Percentiles rank a stretch among this genome's conserved stretches.
Evolutionary conservation across 2,888 invertebrate species (phyloP).

Genomic region (Apodemia duryi): DNA sequence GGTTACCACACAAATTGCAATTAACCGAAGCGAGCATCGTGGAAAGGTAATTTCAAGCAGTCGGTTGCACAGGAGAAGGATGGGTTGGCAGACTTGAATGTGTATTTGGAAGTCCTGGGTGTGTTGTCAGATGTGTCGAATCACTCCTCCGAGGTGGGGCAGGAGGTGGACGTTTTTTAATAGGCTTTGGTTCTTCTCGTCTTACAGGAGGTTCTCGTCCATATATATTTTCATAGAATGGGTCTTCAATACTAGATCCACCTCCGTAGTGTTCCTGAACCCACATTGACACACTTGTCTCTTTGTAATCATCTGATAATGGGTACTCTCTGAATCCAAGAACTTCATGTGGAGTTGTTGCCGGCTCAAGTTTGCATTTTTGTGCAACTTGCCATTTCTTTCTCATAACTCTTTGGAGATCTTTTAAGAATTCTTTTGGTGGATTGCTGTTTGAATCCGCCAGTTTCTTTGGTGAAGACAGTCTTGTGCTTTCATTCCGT

Average conservation of each 20-base stretch:
- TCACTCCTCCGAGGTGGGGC: constrained; percentile 94
- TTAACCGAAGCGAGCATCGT: constrained; percentile 28
- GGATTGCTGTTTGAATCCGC: constrained; percentile 86
- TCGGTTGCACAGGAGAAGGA: constrained; percentile 26
- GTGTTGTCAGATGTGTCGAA: constrained; percentile 84
- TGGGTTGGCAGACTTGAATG: constrained; percentile 44
- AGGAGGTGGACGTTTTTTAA: constrained; percentile 89
- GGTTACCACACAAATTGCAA: constrained; percentile 24
- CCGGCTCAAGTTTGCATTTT: constrained; percentile 91
- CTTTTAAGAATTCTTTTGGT: constrained; percentile 90
- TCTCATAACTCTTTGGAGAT: constrained; percentile 94
- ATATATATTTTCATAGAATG: constrained; percentile 87
- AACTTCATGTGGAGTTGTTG: constrained; percentile 94
- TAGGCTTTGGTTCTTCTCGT: constrained; percentile 57
- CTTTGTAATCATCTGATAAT: constrained; percentile 84
- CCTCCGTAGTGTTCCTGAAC: constrained; percentile 91
- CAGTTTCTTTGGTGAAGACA: constrained; percentile 88
- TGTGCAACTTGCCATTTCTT: constrained; percentile 97
- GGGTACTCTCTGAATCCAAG: constrained; percentile 92
- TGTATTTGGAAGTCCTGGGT: constrained; percentile 32
- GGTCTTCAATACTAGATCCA: constrained; percentile 61
- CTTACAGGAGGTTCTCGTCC: constrained; percentile 47
- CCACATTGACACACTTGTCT: constrained; percentile 93
- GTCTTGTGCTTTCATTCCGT: constrained; percentile 85
- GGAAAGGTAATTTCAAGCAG: constrained; percentile 22